phyloP scores from a whole-genome alignment of 2,113 vertebrate species.

The Amphilophus citrinellus region DNA sequence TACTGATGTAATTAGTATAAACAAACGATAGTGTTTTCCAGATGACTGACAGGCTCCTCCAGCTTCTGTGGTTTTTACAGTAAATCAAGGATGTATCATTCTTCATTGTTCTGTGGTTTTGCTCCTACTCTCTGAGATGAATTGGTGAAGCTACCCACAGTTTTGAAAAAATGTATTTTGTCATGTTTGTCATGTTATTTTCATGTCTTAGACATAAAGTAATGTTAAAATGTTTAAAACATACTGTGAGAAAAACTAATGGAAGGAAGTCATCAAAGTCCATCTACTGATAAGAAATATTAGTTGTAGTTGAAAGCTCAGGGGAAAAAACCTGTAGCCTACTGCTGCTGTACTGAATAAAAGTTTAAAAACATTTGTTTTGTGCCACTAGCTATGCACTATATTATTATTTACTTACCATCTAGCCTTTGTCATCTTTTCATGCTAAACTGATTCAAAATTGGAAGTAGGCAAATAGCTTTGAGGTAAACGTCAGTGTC shows the following conservation, averaged over 20 bases:
- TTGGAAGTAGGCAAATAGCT: not conserved
- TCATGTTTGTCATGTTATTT: not conserved
- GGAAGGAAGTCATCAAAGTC: not conserved
- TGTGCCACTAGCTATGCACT: not conserved
- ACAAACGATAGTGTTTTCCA: constrained; percentile 51
- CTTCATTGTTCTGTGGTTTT: not conserved
- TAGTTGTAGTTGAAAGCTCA: not conserved
- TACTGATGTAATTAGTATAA: constrained; percentile 51
- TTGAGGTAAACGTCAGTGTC: not conserved
- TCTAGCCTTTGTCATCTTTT: not conserved
- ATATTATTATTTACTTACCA: not conserved
- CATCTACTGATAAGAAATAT: not conserved
- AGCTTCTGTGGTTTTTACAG: constrained; percentile 13
- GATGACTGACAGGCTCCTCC: constrained; percentile 49
- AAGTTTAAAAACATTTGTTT: not conserved
- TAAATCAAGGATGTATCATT: not conserved
- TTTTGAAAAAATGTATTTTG: not conserved
- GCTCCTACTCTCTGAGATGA: not conserved
- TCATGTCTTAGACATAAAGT: not conserved
- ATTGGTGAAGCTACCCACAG: not conserved
- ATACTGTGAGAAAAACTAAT: not conserved
- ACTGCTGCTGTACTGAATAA: not conserved
- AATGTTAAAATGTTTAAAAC: not conserved
- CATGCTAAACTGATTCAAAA: not conserved
- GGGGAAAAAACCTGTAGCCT: not conserved